phyloP scores from a whole-genome alignment of 2,113 vertebrate genomes.

The Ia io region DNA sequence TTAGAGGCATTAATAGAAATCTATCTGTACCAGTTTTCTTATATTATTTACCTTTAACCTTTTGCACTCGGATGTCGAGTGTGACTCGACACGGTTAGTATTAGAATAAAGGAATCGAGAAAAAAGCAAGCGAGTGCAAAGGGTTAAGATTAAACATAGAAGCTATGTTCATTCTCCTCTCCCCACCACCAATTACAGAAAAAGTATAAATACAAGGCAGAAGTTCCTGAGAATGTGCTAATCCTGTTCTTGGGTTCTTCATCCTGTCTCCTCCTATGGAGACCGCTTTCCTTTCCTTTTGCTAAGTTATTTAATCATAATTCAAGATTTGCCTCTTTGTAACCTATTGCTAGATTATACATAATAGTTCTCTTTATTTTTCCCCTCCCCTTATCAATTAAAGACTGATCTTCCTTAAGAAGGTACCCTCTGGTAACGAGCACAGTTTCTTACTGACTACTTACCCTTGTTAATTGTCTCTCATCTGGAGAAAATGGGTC shows the following conservation, averaged over 20 bases:
- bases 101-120: too few relatives aligned
- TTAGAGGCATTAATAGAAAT: not conserved
- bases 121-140: too few relatives aligned
- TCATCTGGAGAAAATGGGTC: not conserved
- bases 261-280: not conserved
- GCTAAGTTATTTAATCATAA: not conserved
- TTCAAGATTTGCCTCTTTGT: not conserved
- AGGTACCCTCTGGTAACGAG: not conserved
- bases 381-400: not conserved
- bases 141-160: not conserved
- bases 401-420: not conserved
- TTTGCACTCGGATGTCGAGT: too few relatives aligned
- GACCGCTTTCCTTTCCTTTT: not conserved
- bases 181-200: not conserved
- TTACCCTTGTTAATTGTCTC: not conserved
- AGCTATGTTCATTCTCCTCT: not conserved
- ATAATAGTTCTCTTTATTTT: not conserved
- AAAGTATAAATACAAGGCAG: not conserved
- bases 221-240: not conserved
- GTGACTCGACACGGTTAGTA: too few relatives aligned
- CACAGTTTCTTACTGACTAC: not conserved
- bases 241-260: not conserved
- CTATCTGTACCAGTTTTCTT: not conserved
- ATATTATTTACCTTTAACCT: conserved; percentile 5
- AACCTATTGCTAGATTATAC: not conserved